These are phyloP conservation scores for Gallinago jamesoni DNA, from an alignment of 2,113 vertebrate genomes.

Conservation along the genomic window DNA sequence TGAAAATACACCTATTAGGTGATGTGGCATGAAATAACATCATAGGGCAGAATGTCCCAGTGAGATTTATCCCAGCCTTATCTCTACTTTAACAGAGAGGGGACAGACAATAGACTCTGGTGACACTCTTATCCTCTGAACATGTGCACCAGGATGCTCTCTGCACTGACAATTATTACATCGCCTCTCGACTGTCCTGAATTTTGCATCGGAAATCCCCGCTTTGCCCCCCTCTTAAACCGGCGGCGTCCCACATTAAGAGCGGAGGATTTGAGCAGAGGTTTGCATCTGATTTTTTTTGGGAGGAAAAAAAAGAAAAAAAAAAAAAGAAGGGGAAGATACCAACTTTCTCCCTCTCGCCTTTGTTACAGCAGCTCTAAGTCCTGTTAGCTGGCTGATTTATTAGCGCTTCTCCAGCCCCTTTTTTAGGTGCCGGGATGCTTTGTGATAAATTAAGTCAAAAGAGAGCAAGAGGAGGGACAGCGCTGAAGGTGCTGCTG, in stretches of 20 bases:
- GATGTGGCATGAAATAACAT: conserved; percentile 73
- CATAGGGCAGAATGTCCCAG: conserved; percentile 69
- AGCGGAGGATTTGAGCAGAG: not conserved
- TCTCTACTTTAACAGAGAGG: conserved; percentile 76
- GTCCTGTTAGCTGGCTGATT: not conserved
- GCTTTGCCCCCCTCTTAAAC: conserved; percentile 19
- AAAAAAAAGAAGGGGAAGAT: not conserved
- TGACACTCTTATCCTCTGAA: conserved; percentile 74
- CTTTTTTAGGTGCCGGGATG: not conserved
- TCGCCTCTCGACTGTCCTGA: conserved; percentile 36
- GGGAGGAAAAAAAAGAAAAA: too few species aligned
- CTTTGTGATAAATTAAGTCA: not conserved
- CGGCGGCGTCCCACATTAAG: conserved; percentile 12
- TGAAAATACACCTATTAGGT: conserved; percentile 77
- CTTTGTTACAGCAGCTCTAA: not conserved
- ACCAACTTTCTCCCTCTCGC: not conserved
- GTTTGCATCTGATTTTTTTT: conserved; percentile 6
- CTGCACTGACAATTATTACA: conserved; percentile 69
- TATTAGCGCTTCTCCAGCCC: not conserved
- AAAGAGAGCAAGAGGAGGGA: not conserved
- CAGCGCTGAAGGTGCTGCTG: not conserved
- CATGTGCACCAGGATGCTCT: conserved; percentile 63
- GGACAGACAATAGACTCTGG: conserved; percentile 75
- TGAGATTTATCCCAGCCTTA: conserved; percentile 75
- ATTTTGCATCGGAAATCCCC: conserved; percentile 51